phyloP scores from a whole-genome alignment of 2,888 invertebrate species.

The Scotopteryx bipunctaria region DNA sequence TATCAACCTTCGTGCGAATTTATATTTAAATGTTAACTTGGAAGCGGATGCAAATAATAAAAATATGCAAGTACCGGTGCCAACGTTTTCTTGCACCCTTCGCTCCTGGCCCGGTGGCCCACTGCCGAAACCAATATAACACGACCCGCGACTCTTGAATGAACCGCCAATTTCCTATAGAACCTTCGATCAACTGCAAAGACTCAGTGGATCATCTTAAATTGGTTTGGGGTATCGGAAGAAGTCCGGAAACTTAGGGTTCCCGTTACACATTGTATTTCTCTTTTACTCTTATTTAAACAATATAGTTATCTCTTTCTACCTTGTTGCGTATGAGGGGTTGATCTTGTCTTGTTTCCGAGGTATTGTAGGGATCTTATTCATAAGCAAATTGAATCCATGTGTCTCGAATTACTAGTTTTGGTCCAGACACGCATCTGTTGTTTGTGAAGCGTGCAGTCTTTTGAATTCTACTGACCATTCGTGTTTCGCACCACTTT shows the following conservation, averaged over 20 bases:
- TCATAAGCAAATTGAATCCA: conserved; percentile 55
- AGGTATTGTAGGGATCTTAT: conserved; percentile 48
- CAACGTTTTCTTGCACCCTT: conserved; percentile 46
- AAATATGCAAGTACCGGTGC: conserved; percentile 15
- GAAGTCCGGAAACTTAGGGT: conserved; percentile 65
- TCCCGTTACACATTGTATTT: conserved; percentile 61
- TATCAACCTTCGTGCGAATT: too few relatives aligned
- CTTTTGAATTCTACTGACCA: conserved; percentile 9
- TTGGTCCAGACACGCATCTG: conserved; percentile 25
- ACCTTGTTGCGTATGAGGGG: conserved; percentile 61
- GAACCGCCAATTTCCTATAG: conserved; percentile 38
- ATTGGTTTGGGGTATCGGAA: conserved; percentile 55
- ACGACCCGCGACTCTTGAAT: conserved; percentile 46
- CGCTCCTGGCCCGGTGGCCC: conserved; percentile 64
- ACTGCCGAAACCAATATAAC: conserved; percentile 50
- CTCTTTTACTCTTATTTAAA: conserved; percentile 44
- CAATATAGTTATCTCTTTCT: conserved; percentile 45
- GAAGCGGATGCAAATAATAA: conserved; percentile 5
- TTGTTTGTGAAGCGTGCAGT: conserved; percentile 6
- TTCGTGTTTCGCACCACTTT: not conserved
- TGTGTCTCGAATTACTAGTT: conserved; percentile 24
- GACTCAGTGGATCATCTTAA: conserved; percentile 56
- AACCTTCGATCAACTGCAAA: conserved; percentile 36
- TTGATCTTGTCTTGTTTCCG: conserved; percentile 53
- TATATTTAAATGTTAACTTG: not conserved